Evolutionary conservation across 2,888 invertebrate genomes (phyloP), one percentile per base, ranked within the genome.

Genomic region (Steromphala cineraria): DNA sequence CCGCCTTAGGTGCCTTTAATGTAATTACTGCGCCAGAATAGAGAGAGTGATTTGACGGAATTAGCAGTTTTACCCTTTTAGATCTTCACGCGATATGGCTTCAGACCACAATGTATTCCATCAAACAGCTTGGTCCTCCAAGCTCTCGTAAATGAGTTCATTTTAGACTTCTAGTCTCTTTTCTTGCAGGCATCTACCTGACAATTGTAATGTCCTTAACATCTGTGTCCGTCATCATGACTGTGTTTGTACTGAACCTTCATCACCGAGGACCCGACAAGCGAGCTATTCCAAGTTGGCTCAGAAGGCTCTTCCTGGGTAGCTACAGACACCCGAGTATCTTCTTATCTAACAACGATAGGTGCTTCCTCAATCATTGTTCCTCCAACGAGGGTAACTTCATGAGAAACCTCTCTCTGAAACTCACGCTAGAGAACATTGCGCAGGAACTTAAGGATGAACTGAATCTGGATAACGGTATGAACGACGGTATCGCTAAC

Each of bases 151-250:
- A 21, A 24, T 62, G 24, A 62, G 15, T 62, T 15, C 62, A 62
- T 24, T 10, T 62, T 28, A 62, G 62, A 28, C 24, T 62, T 62
- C 62, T 24, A 13, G 24, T 62, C 62, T 62, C 28, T 62, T 75
- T 21, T 53, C 24, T 75, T 75, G 52, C 89, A 95, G 94, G 95
- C 84, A 94, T 95, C 79, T 95, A 95, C 90, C 90, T 95, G 85
- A 95, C 95, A 1, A 94, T 94, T 15, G 95, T 95, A 53, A 95
- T 95, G 95, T 94, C 94, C 40, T 93, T 95, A 89, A 95, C 95
- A n/a, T 94, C 95, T 46, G 93, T 95, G 80, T 95, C 95, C 4
- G 95, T 94, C 83, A 94, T 94, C 79, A 94, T 94, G 93, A 94
- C 94, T 2, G 94, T 95, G 75, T 93, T 94, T 82, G 95, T 95